Base-by-base conservation (phyloP, 2,797 vertebrate genomes). In the Chiloscyllium punctatum region DNA sequence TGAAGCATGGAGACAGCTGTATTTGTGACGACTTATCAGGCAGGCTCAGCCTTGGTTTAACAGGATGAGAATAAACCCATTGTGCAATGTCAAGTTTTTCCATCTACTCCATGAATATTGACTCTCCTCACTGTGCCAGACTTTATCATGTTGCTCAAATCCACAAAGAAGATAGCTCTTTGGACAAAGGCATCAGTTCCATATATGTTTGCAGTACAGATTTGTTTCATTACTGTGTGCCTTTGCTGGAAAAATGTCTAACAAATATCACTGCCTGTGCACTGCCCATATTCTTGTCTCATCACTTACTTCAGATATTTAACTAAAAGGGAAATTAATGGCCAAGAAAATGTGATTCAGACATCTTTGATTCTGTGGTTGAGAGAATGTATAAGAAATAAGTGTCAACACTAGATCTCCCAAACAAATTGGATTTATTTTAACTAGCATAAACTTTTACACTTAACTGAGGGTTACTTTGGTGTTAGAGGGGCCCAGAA, bases 371-470 rank as follows among this genome's bases (percentile, higher is more conserved):
- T 74, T 74, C 25, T 77, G 25, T 77, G 94, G 30, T 69, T 74
- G 69, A 51, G 94, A 13, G 69, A 33, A 37, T 23, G n/a, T 33
- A 27, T 16, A 57, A 27, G 74, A 48, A 77, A 95, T 77, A 94
- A 94, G 13, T 95, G 71, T 95, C 72, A 77, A 95, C 71, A 33
- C 16, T 74, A 51, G 71, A 95, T 53, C 30, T 53, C 25, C 94
- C 27, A 95, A 77, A 33, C 33, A n/a, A 51, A 95, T 7, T 33
- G 48, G 71, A 77, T 95, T 95, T 33, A 72, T 95, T 95, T 74
- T 74, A 74, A 30, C 69, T 95, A 30, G 27, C 11, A 18, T 95
- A 77, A 95, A 95, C 94, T 77, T 90, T 95, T 95, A 95, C 51
- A 95, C 71, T 77, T 95, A 53, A 77, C 15, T 0, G 15, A 77